Evolutionary conservation across 2,888 invertebrate genomes (phyloP).

Genomic region (Oeneis ivallda): DNA sequence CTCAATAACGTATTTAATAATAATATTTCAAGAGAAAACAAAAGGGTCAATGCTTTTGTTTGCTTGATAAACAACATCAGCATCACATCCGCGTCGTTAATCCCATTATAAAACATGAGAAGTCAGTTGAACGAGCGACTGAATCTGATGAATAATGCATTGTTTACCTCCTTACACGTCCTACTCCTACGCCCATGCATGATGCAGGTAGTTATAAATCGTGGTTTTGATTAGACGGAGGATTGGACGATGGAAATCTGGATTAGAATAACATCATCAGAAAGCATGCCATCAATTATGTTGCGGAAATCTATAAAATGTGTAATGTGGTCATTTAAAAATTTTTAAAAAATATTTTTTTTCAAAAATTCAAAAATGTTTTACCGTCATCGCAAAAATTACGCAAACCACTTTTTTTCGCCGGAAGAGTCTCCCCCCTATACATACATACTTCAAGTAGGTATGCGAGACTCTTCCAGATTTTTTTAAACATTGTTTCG

Average conservation of each 20-base stretch:
- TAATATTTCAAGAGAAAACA: not conserved
- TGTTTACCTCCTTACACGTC: slow-evolving; percentile 11
- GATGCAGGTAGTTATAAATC: slow-evolving; percentile 7
- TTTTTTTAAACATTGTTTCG: too few species aligned
- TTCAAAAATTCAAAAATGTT: too few species aligned
- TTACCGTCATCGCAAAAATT: too few species aligned
- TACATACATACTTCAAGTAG: too few species aligned
- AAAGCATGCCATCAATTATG: not conserved
- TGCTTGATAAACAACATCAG: not conserved
- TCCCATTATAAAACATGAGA: slow-evolving; percentile 16
- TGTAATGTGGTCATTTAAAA: too few species aligned
- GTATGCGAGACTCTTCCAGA: too few species aligned
- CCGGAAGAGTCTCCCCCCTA: too few species aligned
- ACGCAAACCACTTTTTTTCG: too few species aligned
- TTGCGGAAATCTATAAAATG: too few species aligned
- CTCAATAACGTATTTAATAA: too few species aligned
- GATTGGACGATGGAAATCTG: slow-evolving; percentile 1
- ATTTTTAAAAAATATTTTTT: too few species aligned
- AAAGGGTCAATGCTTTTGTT: slow-evolving; percentile 13
- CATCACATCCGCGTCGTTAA: slow-evolving; percentile 23
- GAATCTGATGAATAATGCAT: slow-evolving; percentile 35
- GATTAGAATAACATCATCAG: not conserved
- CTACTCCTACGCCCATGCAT: too few species aligned
- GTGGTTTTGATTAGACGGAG: not conserved
- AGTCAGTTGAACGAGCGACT: slow-evolving; percentile 25